A percentile compares a stretch with the other conserved stretches of the same genome.
phyloP scores from a whole-genome alignment of 2,113 vertebrate species.

The Conger conger region DNA sequence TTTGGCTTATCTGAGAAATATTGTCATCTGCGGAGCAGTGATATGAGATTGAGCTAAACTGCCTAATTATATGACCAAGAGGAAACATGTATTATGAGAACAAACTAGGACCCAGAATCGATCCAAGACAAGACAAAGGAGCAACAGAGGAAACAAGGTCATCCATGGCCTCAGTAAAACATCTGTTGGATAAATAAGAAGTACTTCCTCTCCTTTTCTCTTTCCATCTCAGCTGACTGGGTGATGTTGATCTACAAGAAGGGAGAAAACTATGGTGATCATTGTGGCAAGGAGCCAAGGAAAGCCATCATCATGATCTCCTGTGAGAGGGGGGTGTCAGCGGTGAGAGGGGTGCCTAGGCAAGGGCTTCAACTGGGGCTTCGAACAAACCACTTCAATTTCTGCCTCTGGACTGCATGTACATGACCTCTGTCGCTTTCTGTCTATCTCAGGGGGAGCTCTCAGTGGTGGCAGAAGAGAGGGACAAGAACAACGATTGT shows the following conservation, averaged over 20 bases:
- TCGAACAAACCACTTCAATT: background rate
- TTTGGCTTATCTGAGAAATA: no score
- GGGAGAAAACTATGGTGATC: constrained; percentile 73
- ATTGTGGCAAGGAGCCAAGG: constrained; percentile 76
- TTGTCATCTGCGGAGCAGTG: no score
- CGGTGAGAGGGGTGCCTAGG: constrained; percentile 63
- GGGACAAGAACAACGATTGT: constrained; percentile 73
- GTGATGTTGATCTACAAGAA: constrained; percentile 84
- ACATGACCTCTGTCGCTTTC: background rate
- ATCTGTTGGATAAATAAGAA: no score
- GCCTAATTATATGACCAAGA: no score
- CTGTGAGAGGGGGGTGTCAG: constrained; percentile 68
- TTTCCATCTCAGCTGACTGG: constrained; percentile 80
- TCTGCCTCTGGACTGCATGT: background rate
- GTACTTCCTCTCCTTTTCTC: background rate
- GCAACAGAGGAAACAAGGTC: no score
- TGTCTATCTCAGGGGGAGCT: constrained; percentile 69
- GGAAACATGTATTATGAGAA: no score
- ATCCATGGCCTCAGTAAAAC: no score
- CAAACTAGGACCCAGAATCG: no score
- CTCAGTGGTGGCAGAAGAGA: constrained; percentile 74
- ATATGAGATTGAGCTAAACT: no score
- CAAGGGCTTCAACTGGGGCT: background rate
- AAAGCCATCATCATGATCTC: constrained; percentile 89
- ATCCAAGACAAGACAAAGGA: no score